phyloP scores from a whole-genome alignment of 92 coral and sea anemone genomes.

The Epizoanthus illoricatus region DNA sequence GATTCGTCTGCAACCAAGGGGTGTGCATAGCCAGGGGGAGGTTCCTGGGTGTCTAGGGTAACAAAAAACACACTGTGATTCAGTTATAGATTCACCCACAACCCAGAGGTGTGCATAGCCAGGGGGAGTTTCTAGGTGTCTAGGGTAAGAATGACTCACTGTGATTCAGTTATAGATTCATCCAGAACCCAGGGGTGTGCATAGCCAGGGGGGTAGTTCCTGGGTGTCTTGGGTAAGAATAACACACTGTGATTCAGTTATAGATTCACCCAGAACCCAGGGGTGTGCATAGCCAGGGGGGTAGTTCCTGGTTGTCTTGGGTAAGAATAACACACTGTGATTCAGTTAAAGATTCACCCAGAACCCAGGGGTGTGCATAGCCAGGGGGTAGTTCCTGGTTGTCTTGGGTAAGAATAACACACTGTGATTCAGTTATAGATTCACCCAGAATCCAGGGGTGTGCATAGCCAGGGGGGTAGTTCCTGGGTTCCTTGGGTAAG shows the following conservation, averaged over 20 bases:
- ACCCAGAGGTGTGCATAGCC: not conserved
- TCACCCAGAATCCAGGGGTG: too few species aligned
- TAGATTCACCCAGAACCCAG: not conserved
- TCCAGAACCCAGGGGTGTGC: not conserved
- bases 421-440: too few species aligned
- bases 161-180: not conserved
- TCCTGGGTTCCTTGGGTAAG: too few species aligned
- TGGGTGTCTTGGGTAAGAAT: constrained; percentile 55
- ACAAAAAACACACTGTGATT: not conserved
- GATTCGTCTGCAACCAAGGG: too few species aligned
- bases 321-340: constrained; percentile 31
- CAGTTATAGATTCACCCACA: not conserved
- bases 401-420: constrained; percentile 55
- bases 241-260: not conserved
- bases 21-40: too few species aligned
- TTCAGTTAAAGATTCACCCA: not conserved
- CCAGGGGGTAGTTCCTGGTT: not conserved
- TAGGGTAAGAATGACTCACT: constrained; percentile 50
- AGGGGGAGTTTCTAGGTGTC: constrained; percentile 1
- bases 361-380: not conserved
- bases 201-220: not conserved
- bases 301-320: constrained; percentile 37
- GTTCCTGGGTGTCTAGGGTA: too few species aligned
- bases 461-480: too few species aligned
- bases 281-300: too few species aligned